Percentiles rank a stretch among this genome's conserved stretches.
These are phyloP conservation scores for Peromyscus maniculatus DNA, from an alignment of 2,113 vertebrate species.

Conservation along the genomic window DNA sequence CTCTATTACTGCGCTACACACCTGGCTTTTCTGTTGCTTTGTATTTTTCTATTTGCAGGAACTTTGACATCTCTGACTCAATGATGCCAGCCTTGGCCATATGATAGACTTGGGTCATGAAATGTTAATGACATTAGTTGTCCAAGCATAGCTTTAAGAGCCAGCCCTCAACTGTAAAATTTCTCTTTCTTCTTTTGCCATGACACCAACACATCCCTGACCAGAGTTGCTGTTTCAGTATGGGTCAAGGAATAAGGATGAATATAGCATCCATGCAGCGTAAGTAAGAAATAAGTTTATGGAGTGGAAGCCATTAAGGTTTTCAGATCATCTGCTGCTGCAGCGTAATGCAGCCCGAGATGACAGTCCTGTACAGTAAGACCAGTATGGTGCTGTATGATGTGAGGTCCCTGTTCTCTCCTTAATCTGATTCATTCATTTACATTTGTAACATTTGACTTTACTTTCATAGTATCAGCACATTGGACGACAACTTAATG, in stretches of 20 bases:
- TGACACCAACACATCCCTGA: background rate
- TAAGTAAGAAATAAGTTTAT: background rate
- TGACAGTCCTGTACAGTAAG: background rate
- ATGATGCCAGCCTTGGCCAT: background rate
- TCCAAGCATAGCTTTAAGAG: background rate
- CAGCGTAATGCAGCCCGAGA: background rate
- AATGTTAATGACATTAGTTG: background rate
- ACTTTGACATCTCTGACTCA: background rate
- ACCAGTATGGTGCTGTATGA: background rate
- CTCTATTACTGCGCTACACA: background rate
- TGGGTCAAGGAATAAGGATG: background rate
- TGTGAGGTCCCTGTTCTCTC: background rate
- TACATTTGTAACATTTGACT: background rate
- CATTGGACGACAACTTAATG: background rate
- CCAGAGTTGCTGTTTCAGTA: background rate
- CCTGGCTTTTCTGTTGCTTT: background rate
- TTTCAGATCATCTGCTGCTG: background rate
- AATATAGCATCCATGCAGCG: background rate
- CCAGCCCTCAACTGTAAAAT: background rate
- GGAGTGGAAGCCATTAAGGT: background rate
- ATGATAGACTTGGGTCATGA: background rate
- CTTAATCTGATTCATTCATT: conserved; percentile 27
- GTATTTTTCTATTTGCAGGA: background rate
- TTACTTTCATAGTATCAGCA: conserved; percentile 29
- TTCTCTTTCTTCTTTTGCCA: background rate